phyloP scores from a whole-genome alignment of 2,797 vertebrate species.

The Sphaeramia orbicularis region DNA sequence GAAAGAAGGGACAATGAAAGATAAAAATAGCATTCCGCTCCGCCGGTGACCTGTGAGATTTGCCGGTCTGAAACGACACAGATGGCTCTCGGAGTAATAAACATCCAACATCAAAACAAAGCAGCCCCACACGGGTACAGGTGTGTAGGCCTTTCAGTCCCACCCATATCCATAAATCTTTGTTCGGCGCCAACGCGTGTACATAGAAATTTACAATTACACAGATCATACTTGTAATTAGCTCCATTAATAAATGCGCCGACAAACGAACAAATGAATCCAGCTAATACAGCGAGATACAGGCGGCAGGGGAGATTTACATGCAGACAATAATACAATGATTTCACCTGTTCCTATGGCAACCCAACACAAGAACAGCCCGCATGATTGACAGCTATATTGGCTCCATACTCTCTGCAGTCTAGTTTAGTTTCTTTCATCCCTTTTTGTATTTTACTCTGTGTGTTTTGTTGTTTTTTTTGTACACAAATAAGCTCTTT shows the following conservation, averaged over 20 bases:
- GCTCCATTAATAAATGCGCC: slow-evolving; percentile 38
- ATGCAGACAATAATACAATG: slow-evolving; percentile 1
- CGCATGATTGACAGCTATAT: slow-evolving; percentile 39
- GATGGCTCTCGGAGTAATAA: slow-evolving; percentile 51
- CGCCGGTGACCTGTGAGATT: slow-evolving; percentile 60
- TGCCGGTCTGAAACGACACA: slow-evolving; percentile 52
- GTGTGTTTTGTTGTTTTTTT: background rate
- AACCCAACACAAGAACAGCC: slow-evolving; percentile 8
- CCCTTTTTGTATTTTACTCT: background rate
- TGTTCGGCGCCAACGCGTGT: slow-evolving; percentile 5
- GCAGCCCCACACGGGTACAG: slow-evolving; percentile 12
- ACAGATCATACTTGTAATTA: slow-evolving; percentile 13
- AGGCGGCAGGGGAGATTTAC: background rate
- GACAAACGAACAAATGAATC: slow-evolving; percentile 32
- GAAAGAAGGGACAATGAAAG: slow-evolving; percentile 56
- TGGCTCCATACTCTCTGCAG: background rate
- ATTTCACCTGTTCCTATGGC: slow-evolving; percentile 32
- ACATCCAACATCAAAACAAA: slow-evolving; percentile 17
- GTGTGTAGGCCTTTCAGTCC: background rate
- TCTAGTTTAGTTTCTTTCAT: slow-evolving; percentile 26
- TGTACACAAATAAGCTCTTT: slow-evolving; percentile 4
- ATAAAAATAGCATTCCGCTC: slow-evolving; percentile 62
- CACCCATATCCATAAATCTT: background rate
- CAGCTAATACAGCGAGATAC: slow-evolving; percentile 3
- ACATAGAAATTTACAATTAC: slow-evolving; percentile 22